Evolutionary conservation across 2,888 invertebrate species (phyloP).

Genomic region (Eledone cirrhosa): DNA sequence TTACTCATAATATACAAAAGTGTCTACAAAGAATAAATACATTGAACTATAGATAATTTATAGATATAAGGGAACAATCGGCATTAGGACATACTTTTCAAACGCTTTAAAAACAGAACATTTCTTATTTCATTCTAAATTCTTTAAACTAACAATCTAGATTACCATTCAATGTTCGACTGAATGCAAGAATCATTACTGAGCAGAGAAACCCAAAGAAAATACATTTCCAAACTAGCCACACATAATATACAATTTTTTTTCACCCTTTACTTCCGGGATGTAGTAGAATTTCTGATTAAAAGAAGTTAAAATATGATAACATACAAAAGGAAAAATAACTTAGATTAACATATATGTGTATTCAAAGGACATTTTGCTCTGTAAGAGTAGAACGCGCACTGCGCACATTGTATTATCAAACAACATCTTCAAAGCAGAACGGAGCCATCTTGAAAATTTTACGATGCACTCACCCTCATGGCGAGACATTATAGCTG

Average conservation of each 20-base stretch:
- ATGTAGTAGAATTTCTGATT: slow-evolving; percentile 3
- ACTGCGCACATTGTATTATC: slow-evolving; percentile 21
- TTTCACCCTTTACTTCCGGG: slow-evolving; percentile 18
- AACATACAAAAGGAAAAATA: background rate
- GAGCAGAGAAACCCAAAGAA: background rate
- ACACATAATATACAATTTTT: background rate
- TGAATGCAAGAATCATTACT: too few relatives aligned
- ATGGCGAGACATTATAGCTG: slow-evolving; percentile 85
- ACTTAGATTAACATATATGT: background rate
- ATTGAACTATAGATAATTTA: too few relatives aligned
- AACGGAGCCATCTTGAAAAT: slow-evolving; percentile 42
- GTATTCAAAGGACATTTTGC: background rate
- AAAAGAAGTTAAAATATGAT: background rate
- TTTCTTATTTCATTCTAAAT: too few relatives aligned
- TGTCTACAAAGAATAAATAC: too few relatives aligned
- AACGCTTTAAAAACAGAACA: too few relatives aligned
- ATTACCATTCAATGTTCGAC: too few relatives aligned
- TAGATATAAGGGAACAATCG: too few relatives aligned
- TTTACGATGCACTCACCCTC: slow-evolving; percentile 70
- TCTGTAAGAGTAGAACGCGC: background rate
- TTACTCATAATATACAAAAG: too few relatives aligned
- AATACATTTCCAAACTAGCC: background rate
- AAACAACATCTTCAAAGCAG: slow-evolving; percentile 14
- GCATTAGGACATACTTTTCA: too few relatives aligned
- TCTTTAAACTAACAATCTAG: too few relatives aligned